These are phyloP conservation scores for Falco berigora DNA, from an alignment of 2,797 vertebrate genomes.

Conservation along the genomic window DNA sequence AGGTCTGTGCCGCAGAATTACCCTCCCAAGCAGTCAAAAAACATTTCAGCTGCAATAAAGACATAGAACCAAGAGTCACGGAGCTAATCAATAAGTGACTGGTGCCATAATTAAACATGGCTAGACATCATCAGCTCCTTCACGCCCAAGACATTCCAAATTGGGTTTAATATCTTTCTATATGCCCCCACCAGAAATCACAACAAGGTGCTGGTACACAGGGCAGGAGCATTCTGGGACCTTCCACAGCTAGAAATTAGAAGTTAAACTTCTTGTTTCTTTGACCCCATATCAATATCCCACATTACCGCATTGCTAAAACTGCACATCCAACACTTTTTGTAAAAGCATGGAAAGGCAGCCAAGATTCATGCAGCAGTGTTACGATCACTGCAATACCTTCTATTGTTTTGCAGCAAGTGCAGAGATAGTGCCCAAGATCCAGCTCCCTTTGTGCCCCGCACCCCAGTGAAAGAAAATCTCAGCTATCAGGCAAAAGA, in stretches of 20 bases:
- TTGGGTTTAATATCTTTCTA: neutral
- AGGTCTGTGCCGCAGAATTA: neutral
- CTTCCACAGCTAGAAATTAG: neutral
- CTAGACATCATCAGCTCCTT: neutral
- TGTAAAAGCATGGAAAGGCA: neutral
- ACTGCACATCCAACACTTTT: neutral
- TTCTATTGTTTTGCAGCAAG: neutral
- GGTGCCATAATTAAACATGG: neutral
- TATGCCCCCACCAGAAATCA: neutral
- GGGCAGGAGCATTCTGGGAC: slow-evolving; percentile 23
- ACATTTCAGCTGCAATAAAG: neutral
- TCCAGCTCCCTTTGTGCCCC: neutral
- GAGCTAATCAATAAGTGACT: neutral
- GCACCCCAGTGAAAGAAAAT: neutral
- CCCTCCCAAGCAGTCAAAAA: neutral
- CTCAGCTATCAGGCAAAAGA: neutral
- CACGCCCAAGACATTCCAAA: neutral
- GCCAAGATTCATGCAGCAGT: slow-evolving; percentile 18
- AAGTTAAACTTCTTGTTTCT: neutral
- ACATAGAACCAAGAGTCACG: neutral
- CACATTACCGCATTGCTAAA: neutral
- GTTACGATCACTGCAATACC: neutral
- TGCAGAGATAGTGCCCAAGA: neutral
- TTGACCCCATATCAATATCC: neutral
- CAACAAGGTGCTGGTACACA: neutral